Conservation (phyloP, 2,113 vertebrate species). For the Gymnarchus niloticus region DNA sequence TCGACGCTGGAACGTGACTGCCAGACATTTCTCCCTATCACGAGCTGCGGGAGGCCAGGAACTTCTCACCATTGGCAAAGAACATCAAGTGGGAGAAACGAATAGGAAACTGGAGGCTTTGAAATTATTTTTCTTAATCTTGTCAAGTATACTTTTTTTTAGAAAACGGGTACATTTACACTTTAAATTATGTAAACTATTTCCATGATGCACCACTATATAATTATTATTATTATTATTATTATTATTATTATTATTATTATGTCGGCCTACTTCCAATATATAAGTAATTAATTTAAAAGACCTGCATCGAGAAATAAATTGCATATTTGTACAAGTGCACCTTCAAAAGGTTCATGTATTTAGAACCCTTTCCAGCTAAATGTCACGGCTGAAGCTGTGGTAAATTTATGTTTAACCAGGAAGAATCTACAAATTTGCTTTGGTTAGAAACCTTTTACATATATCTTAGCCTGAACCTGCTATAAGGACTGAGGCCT, state of each 20-base stretch:
- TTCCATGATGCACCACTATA: neutral
- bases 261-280: neutral
- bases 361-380: neutral
- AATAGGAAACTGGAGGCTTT: slow-evolving; percentile 19
- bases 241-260: slow-evolving; percentile 1
- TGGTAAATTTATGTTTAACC: neutral
- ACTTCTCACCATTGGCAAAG: slow-evolving; percentile 48
- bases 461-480: slow-evolving; percentile 31
- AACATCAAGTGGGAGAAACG: slow-evolving; percentile 43
- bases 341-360: neutral
- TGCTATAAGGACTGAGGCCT: slow-evolving; percentile 31
- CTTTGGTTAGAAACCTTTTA: slow-evolving; percentile 31
- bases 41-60: slow-evolving; percentile 51
- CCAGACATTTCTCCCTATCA: slow-evolving; percentile 68
- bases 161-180: neutral
- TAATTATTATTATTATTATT: neutral
- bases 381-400: neutral
- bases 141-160: neutral
- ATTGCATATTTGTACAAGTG: neutral
- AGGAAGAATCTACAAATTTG: slow-evolving; percentile 22
- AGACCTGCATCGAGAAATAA: neutral
- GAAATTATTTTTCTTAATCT: neutral
- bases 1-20: slow-evolving; percentile 62
- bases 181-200: neutral
- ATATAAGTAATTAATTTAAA: neutral